Base-by-base conservation (phyloP, 2,888 invertebrate species). In the Phlogophora meticulosa region DNA sequence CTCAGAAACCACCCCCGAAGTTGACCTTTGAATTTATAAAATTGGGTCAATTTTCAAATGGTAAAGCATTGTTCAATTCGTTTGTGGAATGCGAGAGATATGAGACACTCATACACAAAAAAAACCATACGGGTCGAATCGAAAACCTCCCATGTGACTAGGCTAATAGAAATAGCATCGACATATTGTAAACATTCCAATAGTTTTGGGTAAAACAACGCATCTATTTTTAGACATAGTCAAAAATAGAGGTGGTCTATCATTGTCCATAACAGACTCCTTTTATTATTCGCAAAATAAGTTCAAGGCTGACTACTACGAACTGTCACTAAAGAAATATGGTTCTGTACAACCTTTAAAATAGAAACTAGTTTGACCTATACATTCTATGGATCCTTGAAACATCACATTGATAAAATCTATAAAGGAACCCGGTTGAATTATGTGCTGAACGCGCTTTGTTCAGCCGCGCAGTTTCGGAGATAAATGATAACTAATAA, bases 281-380 rank as follows among this genome's bases (percentile, higher is more conserved):
- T 17, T 38, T 52, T 42, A 28, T 59, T 49, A n/a, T n/a, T n/a
- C n/a, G n/a, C n/a, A n/a, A n/a, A n/a, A n/a, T 45, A 62, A 45
- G 53, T 61, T 74, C 53, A 73, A 36, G 57, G 57, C 4, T 15
- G 0, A 0, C 11, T 57, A 13, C 28, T 53, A 24, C 13, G 58
- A 74, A 70, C 51, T 59, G 57, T 57, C 38, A 55, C n/a, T 22
- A 51, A 56, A 46, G 38, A 70, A 75, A 60, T 63, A 61, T 51
- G 17, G 42, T 20, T 17, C 10, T 11, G 17, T 3, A 43, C n/a
- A n/a, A n/a, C 45, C 45, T 68, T 53, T 55, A 1, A 36, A 38
- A 42, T 20, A 24, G 9, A 58, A 65, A 48, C 38, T 36, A 57
- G 45, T 13, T 53, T 20, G 45, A 57, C 10, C 64, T 57, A 46